A percentile compares a stretch with the other conserved stretches of the same genome.
Evolutionary conservation across 1,140 invertebrate genomes (phyloP).

Genomic region (Achroia grisella): DNA sequence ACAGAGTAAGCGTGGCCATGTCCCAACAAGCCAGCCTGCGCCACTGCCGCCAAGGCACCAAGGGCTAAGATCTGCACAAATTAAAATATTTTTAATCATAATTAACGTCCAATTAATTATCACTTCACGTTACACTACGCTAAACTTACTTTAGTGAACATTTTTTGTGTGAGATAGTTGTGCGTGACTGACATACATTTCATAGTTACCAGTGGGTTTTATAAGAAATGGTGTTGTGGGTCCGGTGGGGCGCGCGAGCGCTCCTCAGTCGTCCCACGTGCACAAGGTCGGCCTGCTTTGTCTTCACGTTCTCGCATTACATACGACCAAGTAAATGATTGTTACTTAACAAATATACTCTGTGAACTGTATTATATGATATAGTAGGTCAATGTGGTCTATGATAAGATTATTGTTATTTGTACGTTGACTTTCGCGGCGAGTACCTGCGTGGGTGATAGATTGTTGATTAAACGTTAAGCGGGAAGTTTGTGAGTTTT

Average conservation of each 20-base stretch:
- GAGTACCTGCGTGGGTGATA: background rate
- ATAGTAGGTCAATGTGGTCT: slow-evolving; percentile 31
- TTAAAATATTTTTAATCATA: background rate
- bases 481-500: too few species aligned
- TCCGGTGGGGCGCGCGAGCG: slow-evolving; percentile 44
- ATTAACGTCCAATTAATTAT: background rate
- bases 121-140: slow-evolving; percentile 17
- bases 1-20: slow-evolving; percentile 26
- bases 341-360: slow-evolving; percentile 54
- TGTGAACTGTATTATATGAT: slow-evolving; percentile 36
- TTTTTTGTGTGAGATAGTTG: slow-evolving; percentile 51
- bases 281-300: slow-evolving; percentile 58
- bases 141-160: slow-evolving; percentile 60
- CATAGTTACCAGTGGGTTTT: slow-evolving; percentile 55
- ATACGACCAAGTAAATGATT: slow-evolving; percentile 45
- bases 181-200: slow-evolving; percentile 56
- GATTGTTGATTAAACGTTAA: background rate
- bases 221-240: slow-evolving; percentile 51
- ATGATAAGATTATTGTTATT: slow-evolving; percentile 24
- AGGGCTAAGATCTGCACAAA: slow-evolving; percentile 50
- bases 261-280: slow-evolving; percentile 29
- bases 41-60: slow-evolving; percentile 42
- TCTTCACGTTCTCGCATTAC: slow-evolving; percentile 54
- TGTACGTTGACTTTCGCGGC: background rate
- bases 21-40: slow-evolving; percentile 47